These are phyloP conservation scores for Indri indri DNA, from an alignment of 2,113 vertebrate genomes.

Conservation along the genomic window DNA sequence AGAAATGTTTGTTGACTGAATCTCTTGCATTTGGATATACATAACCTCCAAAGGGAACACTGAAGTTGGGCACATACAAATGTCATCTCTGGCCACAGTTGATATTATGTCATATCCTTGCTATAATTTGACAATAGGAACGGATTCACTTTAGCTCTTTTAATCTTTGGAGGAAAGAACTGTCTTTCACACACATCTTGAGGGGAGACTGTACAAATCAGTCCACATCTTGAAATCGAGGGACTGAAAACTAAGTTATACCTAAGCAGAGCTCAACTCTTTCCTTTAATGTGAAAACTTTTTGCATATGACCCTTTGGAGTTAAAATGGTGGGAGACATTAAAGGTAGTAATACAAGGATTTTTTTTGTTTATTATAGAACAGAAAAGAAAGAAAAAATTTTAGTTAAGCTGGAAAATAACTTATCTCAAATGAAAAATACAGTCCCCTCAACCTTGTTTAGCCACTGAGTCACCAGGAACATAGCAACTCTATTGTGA, in stretches of 20 bases:
- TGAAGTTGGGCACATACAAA: neutral
- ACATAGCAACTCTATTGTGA: constrained; percentile 30
- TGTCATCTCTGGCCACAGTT: neutral
- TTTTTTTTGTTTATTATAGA: neutral
- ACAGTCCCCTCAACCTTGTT: neutral
- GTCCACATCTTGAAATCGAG: neutral
- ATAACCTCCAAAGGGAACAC: neutral
- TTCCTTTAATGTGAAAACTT: neutral
- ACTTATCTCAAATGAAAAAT: constrained; percentile 18
- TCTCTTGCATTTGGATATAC: neutral
- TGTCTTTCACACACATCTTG: neutral
- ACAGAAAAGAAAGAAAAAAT: constrained; percentile 35
- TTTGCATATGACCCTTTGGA: neutral
- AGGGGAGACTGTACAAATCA: neutral
- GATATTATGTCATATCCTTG: neutral
- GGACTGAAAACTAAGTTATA: neutral
- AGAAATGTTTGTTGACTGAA: neutral
- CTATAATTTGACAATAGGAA: constrained; percentile 3
- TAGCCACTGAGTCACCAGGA: neutral
- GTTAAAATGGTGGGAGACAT: neutral
- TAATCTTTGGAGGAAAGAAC: neutral
- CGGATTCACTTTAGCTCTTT: neutral
- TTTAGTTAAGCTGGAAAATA: constrained; percentile 31
- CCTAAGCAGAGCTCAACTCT: neutral
- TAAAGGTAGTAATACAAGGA: constrained; percentile 1